A percentile compares a stretch with the other conserved stretches of the same genome.
phyloP scores from a whole-genome alignment of 2,888 invertebrate species.

The Tanytarsus gracilentus region DNA sequence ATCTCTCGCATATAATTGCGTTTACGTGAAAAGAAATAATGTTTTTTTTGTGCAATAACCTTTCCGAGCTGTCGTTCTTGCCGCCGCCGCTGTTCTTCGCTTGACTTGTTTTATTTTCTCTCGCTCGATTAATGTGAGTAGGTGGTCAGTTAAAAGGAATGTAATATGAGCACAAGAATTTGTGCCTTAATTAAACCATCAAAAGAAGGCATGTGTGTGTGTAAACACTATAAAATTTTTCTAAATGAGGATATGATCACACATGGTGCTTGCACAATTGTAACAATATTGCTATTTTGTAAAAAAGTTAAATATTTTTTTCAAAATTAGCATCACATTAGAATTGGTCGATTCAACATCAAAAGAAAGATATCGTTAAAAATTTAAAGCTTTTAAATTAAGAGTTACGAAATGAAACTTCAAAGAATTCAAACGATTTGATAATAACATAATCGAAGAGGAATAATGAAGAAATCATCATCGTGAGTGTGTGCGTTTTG shows the following conservation, averaged over 20 bases:
- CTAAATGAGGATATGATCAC: constrained; percentile 23
- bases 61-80: neutral
- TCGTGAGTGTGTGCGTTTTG: too few species aligned
- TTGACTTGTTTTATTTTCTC: neutral
- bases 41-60: neutral
- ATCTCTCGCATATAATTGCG: constrained; percentile 26
- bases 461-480: constrained; percentile 28
- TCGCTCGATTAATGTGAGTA: neutral
- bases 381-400: too few species aligned
- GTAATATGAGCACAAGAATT: neutral
- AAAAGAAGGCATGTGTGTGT: too few species aligned
- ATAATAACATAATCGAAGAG: constrained; percentile 17
- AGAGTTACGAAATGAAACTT: neutral
- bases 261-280: constrained; percentile 23
- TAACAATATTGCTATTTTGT: neutral
- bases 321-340: too few species aligned
- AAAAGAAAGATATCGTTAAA: neutral
- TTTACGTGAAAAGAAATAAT: constrained; percentile 24
- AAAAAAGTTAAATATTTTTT: neutral
- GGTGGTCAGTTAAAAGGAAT: constrained; percentile 3
- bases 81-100: neutral
- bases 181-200: neutral
- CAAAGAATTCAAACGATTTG: constrained; percentile 16
- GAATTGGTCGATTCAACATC: neutral
- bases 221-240: too few species aligned